A percentile compares a stretch with the other conserved stretches of the same genome.
These are phyloP conservation scores for Lophotis ruficrista DNA, from an alignment of 2,113 vertebrate species.

Conservation along the genomic window DNA sequence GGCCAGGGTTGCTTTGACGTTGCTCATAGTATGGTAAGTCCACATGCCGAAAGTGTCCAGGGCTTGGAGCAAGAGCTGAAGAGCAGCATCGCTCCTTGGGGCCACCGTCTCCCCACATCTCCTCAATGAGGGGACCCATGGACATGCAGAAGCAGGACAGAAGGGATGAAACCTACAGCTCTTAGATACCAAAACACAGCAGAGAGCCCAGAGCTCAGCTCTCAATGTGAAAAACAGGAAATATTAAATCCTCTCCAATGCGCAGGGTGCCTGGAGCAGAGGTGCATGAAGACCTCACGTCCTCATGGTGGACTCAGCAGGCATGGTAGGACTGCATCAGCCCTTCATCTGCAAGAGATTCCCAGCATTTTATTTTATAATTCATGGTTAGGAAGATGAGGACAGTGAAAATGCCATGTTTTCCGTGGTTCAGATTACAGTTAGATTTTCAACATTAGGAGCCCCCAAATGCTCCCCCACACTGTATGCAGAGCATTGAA, in stretches of 20 bases:
- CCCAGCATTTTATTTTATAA: fast-evolving
- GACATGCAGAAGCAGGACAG: background rate
- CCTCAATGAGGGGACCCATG: background rate
- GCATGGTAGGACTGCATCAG: fast-evolving
- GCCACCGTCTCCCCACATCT: background rate
- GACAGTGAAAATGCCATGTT: fast-evolving
- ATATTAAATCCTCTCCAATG: background rate
- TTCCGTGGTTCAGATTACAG: background rate
- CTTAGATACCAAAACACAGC: background rate
- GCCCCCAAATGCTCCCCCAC: fast-evolving
- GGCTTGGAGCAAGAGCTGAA: background rate
- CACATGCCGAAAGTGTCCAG: too few species aligned
- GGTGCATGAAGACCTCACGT: background rate
- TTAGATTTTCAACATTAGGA: background rate
- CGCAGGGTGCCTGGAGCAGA: fast-evolving
- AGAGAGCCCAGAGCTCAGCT: background rate
- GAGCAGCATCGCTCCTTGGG: background rate
- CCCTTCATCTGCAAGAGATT: background rate
- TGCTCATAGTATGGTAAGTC: fast-evolving
- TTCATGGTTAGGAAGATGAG: background rate
- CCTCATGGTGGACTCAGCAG: background rate
- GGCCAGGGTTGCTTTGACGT: fast-evolving
- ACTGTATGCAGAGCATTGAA: background rate
- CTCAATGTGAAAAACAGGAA: fast-evolving
- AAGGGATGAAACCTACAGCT: background rate